A percentile compares a stretch with the other conserved stretches of the same genome.
Evolutionary conservation across 1,140 invertebrate species (phyloP).

Genomic region (Cydia strobilella): DNA sequence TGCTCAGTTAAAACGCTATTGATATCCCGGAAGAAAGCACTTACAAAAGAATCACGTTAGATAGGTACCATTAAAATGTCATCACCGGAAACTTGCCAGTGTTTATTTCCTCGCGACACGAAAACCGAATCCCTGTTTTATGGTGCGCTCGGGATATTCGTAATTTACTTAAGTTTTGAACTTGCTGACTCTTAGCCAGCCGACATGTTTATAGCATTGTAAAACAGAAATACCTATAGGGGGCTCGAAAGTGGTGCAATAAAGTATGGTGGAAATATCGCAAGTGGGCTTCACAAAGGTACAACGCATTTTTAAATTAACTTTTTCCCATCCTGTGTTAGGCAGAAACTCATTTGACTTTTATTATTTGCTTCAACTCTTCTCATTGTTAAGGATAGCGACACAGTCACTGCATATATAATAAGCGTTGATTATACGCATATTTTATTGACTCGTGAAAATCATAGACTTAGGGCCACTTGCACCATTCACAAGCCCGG

Average conservation of each 20-base stretch:
- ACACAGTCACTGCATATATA: no score
- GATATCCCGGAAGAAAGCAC: not conserved
- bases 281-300: not conserved
- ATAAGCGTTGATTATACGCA: no score
- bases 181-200: constrained; percentile 29
- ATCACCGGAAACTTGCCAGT: constrained; percentile 8
- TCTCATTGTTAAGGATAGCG: no score
- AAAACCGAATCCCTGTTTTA: constrained; percentile 25
- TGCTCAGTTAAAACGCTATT: not conserved
- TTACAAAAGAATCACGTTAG: not conserved
- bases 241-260: constrained; percentile 22
- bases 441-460: no score
- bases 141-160: constrained; percentile 14
- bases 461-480: no score
- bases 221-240: constrained; percentile 25
- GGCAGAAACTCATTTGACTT: no score
- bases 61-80: constrained; percentile 18
- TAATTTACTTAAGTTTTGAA: constrained; percentile 32
- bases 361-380: no score
- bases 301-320: not conserved
- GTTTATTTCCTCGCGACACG: constrained; percentile 4
- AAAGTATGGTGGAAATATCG: constrained; percentile 14
- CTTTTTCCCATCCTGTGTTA: no score
- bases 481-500: no score
- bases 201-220: constrained; percentile 29